phyloP scores from a whole-genome alignment of 2,888 invertebrate species.

The Pseudococcus jackbeardsleyi region DNA sequence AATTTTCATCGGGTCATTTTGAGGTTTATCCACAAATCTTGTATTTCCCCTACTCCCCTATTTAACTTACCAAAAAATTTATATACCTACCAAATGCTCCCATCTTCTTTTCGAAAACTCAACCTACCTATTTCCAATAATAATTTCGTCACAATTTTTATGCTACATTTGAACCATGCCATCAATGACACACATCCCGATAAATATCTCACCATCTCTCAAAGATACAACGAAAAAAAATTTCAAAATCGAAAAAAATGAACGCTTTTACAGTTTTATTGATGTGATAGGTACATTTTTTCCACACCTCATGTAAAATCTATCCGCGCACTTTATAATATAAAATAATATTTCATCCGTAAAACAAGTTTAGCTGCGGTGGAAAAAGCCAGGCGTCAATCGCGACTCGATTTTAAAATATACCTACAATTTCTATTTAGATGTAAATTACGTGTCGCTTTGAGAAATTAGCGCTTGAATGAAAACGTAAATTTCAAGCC shows the following conservation, averaged over 20 bases:
- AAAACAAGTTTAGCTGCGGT: constrained; percentile 42
- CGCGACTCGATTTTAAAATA: constrained; percentile 59
- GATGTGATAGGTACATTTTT: background rate
- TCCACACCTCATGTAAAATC: background rate
- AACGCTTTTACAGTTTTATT: background rate
- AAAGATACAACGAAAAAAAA: background rate
- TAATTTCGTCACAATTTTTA: no score
- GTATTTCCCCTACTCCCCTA: no score
- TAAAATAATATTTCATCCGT: constrained; percentile 31
- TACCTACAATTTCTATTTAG: constrained; percentile 61
- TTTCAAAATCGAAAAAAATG: constrained; percentile 41
- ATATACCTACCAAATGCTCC: no score
- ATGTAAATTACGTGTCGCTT: constrained; percentile 65
- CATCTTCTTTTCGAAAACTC: no score
- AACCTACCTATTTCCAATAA: no score
- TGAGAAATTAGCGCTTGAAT: constrained; percentile 64
- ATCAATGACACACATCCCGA: no score
- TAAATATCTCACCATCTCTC: background rate
- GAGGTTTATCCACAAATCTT: no score
- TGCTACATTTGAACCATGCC: no score
- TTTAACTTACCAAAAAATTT: no score
- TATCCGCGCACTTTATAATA: background rate
- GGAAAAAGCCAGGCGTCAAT: constrained; percentile 49
- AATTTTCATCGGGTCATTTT: no score
- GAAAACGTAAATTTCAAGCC: constrained; percentile 58